These are phyloP conservation scores for Lydus trimaculatus DNA, from an alignment of 2,888 invertebrate genomes.

Conservation along the genomic window DNA sequence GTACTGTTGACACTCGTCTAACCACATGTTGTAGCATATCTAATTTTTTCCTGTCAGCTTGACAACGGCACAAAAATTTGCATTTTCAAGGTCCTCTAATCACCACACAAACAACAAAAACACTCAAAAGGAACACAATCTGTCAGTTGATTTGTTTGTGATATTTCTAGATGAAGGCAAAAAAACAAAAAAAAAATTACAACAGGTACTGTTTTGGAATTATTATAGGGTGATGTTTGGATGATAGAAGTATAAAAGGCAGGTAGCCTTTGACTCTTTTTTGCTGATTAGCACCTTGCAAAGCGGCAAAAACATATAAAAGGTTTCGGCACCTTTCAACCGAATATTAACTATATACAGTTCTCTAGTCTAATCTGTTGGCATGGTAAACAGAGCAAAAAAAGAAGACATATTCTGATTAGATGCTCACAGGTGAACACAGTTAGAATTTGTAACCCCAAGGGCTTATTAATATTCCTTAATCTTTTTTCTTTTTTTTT, in stretches of 20 bases:
- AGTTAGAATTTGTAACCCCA: slow-evolving; percentile 21
- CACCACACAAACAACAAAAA: not conserved
- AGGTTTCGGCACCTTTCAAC: slow-evolving; percentile 32
- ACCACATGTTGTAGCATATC: not conserved
- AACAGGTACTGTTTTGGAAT: not conserved
- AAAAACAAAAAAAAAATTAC: not conserved
- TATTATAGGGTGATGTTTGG: slow-evolving; percentile 2
- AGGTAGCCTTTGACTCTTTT: slow-evolving; percentile 29
- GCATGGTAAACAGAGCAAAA: slow-evolving; percentile 30
- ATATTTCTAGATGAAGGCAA: not conserved
- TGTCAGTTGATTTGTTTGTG: not conserved
- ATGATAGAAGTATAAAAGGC: slow-evolving; percentile 11
- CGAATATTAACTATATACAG: slow-evolving; percentile 38
- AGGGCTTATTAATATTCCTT: slow-evolving; percentile 31
- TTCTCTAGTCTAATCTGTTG: slow-evolving; percentile 31
- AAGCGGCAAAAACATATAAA: slow-evolving; percentile 28
- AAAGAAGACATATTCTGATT: slow-evolving; percentile 21
- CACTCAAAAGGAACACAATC: not conserved
- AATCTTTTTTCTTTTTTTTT: slow-evolving; percentile 36
- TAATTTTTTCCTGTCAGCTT: not conserved
- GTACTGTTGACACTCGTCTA: not conserved
- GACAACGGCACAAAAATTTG: slow-evolving; percentile 2
- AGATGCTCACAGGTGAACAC: slow-evolving; percentile 20
- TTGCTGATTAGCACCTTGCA: slow-evolving; percentile 33
- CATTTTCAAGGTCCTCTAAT: slow-evolving; percentile 2